phyloP scores from a whole-genome alignment of 1,140 invertebrate species.

The Drosophila serrata region DNA sequence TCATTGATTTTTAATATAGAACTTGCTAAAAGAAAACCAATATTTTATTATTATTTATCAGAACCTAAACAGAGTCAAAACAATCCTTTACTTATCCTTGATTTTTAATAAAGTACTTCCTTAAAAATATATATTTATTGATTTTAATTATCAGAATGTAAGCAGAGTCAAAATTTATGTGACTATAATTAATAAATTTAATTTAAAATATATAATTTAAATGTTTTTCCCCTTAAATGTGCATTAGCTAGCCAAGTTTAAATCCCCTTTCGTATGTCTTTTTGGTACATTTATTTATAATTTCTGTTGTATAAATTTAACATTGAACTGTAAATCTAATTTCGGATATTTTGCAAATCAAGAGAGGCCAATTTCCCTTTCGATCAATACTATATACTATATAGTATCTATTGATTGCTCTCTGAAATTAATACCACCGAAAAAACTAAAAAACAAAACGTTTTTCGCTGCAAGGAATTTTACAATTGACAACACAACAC shows the following conservation, averaged over 20 bases:
- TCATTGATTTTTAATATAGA: no score
- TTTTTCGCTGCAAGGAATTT: constrained; percentile 22
- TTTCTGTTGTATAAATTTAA: background rate
- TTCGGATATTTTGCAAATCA: constrained; percentile 5
- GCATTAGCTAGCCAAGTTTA: no score
- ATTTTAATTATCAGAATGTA: no score
- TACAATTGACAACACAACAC: background rate
- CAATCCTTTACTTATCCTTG: no score
- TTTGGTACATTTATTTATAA: constrained; percentile 1
- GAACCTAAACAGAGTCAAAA: no score
- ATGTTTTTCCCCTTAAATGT: no score
- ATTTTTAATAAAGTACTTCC: background rate
- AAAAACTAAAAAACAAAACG: background rate
- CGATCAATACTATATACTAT: constrained; percentile 1
- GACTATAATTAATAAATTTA: no score
- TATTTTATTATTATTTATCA: no score
- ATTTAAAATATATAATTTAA: background rate
- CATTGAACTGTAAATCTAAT: constrained; percentile 19
- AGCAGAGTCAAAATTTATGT: no score
- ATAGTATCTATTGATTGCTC: constrained; percentile 4
- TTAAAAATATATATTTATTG: no score
- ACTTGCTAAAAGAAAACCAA: no score
- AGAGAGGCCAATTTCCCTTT: constrained; percentile 19
- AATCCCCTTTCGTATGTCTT: background rate
- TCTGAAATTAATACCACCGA: constrained; percentile 25